Percentiles rank a stretch among this genome's conserved stretches.
These are phyloP conservation scores for Natrix natrix DNA, from an alignment of 2,797 vertebrate species.

Conservation along the genomic window DNA sequence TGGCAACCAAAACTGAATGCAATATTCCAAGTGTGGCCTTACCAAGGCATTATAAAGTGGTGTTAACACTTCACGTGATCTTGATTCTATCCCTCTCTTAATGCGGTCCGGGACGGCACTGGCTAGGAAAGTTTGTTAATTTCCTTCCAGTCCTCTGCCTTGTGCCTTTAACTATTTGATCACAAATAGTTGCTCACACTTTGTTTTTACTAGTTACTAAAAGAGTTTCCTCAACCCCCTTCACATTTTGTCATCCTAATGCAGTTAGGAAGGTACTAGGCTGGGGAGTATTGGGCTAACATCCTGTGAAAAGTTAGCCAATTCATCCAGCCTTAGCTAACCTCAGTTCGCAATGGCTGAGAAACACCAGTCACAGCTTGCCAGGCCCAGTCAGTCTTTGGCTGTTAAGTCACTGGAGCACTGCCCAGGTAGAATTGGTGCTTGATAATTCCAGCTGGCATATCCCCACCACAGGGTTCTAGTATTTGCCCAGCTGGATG, in stretches of 20 bases:
- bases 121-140: background rate
- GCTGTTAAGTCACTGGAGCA: conserved; percentile 25
- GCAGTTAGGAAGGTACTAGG: background rate
- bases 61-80: background rate
- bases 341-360: conserved; percentile 18
- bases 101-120: background rate
- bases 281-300: background rate
- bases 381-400: conserved; percentile 19
- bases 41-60: background rate
- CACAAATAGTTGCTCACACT: background rate
- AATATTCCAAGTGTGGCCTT: background rate
- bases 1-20: background rate
- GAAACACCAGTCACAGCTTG: conserved; percentile 1
- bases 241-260: background rate
- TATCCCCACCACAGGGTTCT: conserved; percentile 6
- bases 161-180: background rate
- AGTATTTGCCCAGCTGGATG: conserved; percentile 33
- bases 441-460: conserved; percentile 35
- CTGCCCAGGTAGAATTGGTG: conserved; percentile 34
- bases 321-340: conserved; percentile 11
- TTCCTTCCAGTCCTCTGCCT: background rate
- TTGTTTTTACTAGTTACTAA: background rate
- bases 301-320: conserved; percentile 14
- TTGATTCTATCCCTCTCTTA: background rate
- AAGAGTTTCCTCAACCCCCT: background rate